These are phyloP conservation scores for Silurus aristotelis DNA, from an alignment of 2,797 vertebrate species.

Conservation along the genomic window DNA sequence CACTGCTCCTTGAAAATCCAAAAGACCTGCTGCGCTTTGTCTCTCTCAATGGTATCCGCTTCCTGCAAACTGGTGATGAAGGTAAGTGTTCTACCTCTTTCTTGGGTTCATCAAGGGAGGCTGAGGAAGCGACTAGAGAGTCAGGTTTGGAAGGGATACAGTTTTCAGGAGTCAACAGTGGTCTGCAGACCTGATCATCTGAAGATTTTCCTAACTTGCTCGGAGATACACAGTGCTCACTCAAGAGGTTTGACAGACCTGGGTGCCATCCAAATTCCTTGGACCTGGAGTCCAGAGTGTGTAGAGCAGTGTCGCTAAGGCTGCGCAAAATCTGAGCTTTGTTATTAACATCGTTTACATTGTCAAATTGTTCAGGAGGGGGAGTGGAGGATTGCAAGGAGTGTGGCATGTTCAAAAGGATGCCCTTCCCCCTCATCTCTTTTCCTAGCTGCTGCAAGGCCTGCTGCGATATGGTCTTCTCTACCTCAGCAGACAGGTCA, in stretches of 20 bases:
- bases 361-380: constrained; percentile 68
- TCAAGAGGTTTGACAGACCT: constrained; percentile 57
- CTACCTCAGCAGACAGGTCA: constrained; percentile 87
- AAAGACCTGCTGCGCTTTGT: constrained; percentile 78
- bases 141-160: constrained; percentile 65
- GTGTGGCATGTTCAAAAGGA: constrained; percentile 64
- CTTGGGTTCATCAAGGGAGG: constrained; percentile 57
- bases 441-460: constrained; percentile 79
- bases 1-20: constrained; percentile 61
- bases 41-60: constrained; percentile 66
- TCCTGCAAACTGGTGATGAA: constrained; percentile 60
- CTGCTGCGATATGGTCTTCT: constrained; percentile 89
- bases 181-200: constrained; percentile 31
- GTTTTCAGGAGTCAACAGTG: constrained; percentile 47
- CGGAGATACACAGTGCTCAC: constrained; percentile 69
- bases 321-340: constrained; percentile 72
- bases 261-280: constrained; percentile 51
- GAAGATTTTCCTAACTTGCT: constrained; percentile 62
- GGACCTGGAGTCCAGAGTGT: constrained; percentile 68
- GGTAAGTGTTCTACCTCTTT: constrained; percentile 61
- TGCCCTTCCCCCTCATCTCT: constrained; percentile 82
- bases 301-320: constrained; percentile 87
- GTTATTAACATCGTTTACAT: constrained; percentile 52
- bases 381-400: constrained; percentile 47
- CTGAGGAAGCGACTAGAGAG: constrained; percentile 58